phyloP scores from a whole-genome alignment of 2,888 invertebrate species.

The Bhutanitis thaidina region DNA sequence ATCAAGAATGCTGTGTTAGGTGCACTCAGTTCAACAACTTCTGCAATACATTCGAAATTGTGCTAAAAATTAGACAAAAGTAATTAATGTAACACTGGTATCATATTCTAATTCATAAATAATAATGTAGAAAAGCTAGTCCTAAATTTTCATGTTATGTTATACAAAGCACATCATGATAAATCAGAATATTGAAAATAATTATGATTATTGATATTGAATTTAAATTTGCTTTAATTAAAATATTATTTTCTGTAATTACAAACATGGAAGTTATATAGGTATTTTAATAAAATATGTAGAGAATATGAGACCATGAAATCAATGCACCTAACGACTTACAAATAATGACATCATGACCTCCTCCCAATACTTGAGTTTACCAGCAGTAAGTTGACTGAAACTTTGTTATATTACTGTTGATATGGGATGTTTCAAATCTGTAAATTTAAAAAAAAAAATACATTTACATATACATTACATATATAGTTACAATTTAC shows the following conservation, averaged over 20 bases:
- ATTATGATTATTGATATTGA: neutral
- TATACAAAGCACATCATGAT: neutral
- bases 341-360: conserved; percentile 51
- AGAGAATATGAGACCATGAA: neutral
- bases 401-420: conserved; percentile 58
- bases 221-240: neutral
- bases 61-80: neutral
- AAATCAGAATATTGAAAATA: neutral
- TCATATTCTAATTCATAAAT: neutral
- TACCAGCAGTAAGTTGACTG: conserved; percentile 69
- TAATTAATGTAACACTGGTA: conserved; percentile 5
- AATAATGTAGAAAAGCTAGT: neutral
- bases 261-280: neutral
- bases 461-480: too few relatives aligned
- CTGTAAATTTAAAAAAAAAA: conserved; percentile 44
- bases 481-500: too few relatives aligned
- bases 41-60: neutral
- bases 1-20: conserved; percentile 60
- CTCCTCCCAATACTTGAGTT: conserved; percentile 65
- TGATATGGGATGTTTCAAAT: conserved; percentile 54
- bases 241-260: neutral
- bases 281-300: neutral
- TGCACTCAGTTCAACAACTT: conserved; percentile 42
- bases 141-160: neutral
- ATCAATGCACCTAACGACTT: conserved; percentile 68